These are phyloP conservation scores for Epizoanthus stellaris DNA, from an alignment of 92 coral and sea anemone species.

Conservation along the genomic window DNA sequence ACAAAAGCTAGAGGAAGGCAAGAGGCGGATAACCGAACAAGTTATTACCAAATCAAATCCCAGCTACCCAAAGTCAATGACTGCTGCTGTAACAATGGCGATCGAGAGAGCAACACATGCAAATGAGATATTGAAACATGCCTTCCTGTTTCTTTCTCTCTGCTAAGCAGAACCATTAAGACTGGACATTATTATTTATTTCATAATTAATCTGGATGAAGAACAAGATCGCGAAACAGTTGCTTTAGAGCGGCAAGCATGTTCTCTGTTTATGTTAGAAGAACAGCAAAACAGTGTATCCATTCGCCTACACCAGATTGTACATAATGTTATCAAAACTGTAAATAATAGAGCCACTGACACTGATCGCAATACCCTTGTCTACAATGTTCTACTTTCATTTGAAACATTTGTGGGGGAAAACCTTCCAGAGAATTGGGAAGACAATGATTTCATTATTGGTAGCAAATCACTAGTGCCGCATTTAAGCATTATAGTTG, in stretches of 20 bases:
- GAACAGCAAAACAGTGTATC: not conserved
- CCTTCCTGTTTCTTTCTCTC: slow-evolving; percentile 27
- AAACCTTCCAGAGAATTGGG: too few species aligned
- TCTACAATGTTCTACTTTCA: not conserved
- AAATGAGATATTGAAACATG: slow-evolving; percentile 2
- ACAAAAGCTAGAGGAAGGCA: not conserved
- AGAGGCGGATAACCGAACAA: slow-evolving; percentile 27
- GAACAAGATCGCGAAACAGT: not conserved
- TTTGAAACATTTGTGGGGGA: not conserved
- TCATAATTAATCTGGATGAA: not conserved
- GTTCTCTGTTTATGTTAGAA: slow-evolving; percentile 12
- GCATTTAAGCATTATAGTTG: too few species aligned
- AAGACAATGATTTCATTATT: too few species aligned
- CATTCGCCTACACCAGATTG: slow-evolving; percentile 35
- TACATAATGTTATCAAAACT: slow-evolving; percentile 23
- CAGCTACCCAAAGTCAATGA: slow-evolving; percentile 13
- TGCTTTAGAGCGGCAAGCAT: not conserved
- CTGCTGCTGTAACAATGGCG: slow-evolving; percentile 22
- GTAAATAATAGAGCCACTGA: not conserved
- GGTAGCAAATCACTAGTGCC: too few species aligned
- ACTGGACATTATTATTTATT: slow-evolving; percentile 34
- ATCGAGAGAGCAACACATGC: slow-evolving; percentile 8
- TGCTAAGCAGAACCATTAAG: slow-evolving; percentile 24
- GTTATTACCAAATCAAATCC: slow-evolving; percentile 1
- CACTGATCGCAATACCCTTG: not conserved